phyloP scores from a whole-genome alignment of 2,797 vertebrate species.

The Schizopygopsis malacanthus region DNA sequence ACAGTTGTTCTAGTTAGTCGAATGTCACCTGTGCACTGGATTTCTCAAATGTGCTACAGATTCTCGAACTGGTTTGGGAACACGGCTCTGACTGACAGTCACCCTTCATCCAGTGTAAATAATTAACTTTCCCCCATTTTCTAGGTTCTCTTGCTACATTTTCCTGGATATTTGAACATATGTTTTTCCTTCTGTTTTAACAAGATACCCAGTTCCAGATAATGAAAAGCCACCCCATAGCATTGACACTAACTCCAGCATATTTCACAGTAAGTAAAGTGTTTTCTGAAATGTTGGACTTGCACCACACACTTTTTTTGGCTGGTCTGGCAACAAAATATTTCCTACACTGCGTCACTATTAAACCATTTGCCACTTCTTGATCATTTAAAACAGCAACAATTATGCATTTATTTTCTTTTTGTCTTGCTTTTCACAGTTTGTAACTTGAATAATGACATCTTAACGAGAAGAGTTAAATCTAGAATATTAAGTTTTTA shows the following conservation, averaged over 20 bases:
- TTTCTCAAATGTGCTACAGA: conserved; percentile 22
- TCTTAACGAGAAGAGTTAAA: neutral
- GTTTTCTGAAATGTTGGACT: conserved; percentile 10
- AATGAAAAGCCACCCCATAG: conserved; percentile 12
- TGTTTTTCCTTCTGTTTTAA: conserved; percentile 1
- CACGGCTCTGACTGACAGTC: neutral
- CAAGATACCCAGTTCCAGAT: neutral
- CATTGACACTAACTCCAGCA: conserved; percentile 4
- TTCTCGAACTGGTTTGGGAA: neutral
- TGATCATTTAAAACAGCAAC: neutral
- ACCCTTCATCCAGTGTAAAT: neutral
- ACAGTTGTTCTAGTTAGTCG: conserved; percentile 1
- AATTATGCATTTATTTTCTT: neutral
- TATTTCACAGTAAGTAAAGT: conserved; percentile 18
- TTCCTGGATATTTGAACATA: conserved; percentile 21
- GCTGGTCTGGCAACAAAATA: neutral
- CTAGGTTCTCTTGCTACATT: conserved; percentile 17
- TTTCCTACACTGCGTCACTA: neutral
- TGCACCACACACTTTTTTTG: neutral
- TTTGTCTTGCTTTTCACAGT: neutral
- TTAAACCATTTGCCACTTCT: neutral
- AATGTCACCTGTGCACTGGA: neutral
- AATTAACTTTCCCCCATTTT: conserved; percentile 6
- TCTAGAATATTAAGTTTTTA: conserved; percentile 8
- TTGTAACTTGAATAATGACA: neutral